Base-by-base conservation (phyloP, 2,888 invertebrate species). In the Lithophane semibrunnea region DNA sequence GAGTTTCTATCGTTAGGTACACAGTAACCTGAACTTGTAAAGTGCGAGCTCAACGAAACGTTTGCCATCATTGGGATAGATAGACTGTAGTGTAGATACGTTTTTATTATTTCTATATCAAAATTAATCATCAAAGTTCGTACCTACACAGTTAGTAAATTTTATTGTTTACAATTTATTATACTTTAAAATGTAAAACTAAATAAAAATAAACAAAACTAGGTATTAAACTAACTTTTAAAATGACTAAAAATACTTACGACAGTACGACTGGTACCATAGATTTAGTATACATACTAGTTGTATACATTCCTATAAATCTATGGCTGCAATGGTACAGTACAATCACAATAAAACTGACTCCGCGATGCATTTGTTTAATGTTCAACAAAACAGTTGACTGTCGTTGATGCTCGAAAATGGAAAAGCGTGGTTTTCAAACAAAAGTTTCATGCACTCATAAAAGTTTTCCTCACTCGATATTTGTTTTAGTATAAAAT, bases 1-100 rank as follows among this genome's bases (percentile, higher is more conserved):
- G 78, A 83, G 83, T 77, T 83, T 37, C 49, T 37, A 77, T 78
- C 49, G 82, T 77, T 49, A 37, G 37, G 37, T 37, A 37, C 18
- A 44, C 5, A 0, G 21, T 12, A n/a, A 21, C 42, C 54, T 37
- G 49, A 44, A 81, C 44, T n/a, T 21, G 60, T 29, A 8, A 21
- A 79, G 16, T 37, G 52, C n/a, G 37, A 37, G 5, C 21, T 29
- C 24, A 16, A 10, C 37, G 13, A 7, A 47, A 56, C 21, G 16
- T 44, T 61, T 58, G 3, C 12, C 37, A 47, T 56, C 18, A 24
- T 47, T 16, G 37, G 37, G 54, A 0, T 29, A 18, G 54, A 0
- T 29, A 18, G 16, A 24, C 12, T 29, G 29, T 44, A 37, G 21
- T 29, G 10, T 29, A 29, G 29, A 29, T 29, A n/a, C 8, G 8